These are phyloP conservation scores for Xerus rutilus DNA, from an alignment of 2,797 vertebrate species.

Conservation along the genomic window DNA sequence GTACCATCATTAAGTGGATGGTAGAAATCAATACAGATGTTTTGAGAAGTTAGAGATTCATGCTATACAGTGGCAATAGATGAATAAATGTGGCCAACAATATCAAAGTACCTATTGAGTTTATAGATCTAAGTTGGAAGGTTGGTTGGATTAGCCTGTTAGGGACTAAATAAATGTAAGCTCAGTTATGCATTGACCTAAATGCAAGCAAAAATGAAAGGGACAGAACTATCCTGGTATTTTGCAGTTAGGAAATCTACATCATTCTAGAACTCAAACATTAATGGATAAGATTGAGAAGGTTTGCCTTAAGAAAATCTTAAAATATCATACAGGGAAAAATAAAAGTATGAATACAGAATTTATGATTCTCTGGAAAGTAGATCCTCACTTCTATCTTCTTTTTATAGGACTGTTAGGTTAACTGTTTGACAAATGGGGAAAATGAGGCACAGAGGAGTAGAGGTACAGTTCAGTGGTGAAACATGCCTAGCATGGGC, in stretches of 20 bases:
- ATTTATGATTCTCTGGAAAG: not conserved
- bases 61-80: not conserved
- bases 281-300: not conserved
- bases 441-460: not conserved
- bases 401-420: not conserved
- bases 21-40: not conserved
- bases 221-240: not conserved
- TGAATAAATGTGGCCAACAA: not conserved
- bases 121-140: not conserved
- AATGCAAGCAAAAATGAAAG: not conserved
- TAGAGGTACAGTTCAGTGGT: too few relatives aligned
- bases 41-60: not conserved
- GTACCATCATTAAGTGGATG: not conserved
- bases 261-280: not conserved
- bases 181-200: not conserved
- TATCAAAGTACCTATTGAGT: not conserved
- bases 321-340: not conserved
- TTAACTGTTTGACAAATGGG: not conserved
- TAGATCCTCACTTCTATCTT: fast-evolving
- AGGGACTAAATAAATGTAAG: not conserved
- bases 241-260: not conserved
- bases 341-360: not conserved
- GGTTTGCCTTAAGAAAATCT: not conserved
- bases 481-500: too few relatives aligned
- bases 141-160: not conserved